Evolutionary conservation across 2,113 vertebrate species (phyloP).

Genomic region (Austrofundulus limnaeus): DNA sequence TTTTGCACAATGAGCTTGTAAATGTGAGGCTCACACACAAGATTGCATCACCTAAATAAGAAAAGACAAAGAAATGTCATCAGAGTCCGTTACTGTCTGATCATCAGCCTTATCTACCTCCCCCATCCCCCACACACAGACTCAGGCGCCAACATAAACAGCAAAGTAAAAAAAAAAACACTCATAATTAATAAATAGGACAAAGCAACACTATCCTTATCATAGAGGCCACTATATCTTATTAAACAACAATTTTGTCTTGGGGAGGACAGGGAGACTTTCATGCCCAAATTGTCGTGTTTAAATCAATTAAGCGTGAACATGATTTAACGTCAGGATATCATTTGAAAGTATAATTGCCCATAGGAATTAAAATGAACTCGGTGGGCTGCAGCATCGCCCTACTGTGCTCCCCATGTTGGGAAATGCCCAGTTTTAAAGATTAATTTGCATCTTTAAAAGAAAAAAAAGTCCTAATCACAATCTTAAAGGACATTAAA

Average conservation of each 20-base stretch:
- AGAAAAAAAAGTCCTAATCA: conserved; percentile 88
- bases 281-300: conserved; percentile 90
- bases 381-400: conserved; percentile 90
- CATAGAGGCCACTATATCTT: conserved; percentile 45
- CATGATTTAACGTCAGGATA: conserved; percentile 99
- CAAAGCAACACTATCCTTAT: conserved; percentile 64
- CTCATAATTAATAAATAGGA: conserved; percentile 62
- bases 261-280: conserved; percentile 79
- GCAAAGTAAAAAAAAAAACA: conserved; percentile 35
- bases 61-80: conserved; percentile 70
- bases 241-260: conserved; percentile 63
- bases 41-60: conserved; percentile 53
- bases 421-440: conserved; percentile 93
- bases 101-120: conserved; percentile 61
- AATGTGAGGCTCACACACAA: conserved; percentile 24
- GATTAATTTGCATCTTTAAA: conserved; percentile 99
- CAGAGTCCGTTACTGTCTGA: conserved; percentile 49
- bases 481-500: conserved; percentile 95
- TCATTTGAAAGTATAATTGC: conserved; percentile 99
- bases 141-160: conserved; percentile 30
- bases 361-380: conserved; percentile 99
- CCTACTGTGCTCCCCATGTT: conserved; percentile 92
- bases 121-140: conserved; percentile 13
- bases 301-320: conserved; percentile 99
- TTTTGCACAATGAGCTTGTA: conserved; percentile 69